Conservation (phyloP, 2,888 invertebrate genomes). For the Eulithis prunata region DNA sequence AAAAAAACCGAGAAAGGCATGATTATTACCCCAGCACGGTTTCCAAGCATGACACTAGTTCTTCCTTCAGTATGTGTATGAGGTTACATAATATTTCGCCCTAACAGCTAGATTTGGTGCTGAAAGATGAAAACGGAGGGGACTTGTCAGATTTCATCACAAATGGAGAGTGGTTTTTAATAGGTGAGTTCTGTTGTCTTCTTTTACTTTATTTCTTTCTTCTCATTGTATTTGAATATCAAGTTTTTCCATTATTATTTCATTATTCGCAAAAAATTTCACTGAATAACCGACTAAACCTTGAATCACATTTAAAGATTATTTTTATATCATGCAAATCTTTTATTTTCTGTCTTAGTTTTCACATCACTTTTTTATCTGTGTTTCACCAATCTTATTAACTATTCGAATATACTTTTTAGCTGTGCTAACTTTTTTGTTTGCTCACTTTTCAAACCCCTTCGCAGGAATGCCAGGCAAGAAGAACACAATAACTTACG, state of each 20-base stretch:
- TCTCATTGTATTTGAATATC: no score
- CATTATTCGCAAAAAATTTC: no score
- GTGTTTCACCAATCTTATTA: no score
- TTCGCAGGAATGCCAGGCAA: constrained; percentile 94
- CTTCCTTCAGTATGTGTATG: constrained; percentile 45
- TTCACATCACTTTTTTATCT: no score
- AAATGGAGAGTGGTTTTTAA: constrained; percentile 99
- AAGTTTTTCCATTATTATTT: neutral
- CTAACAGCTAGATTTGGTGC: constrained; percentile 95
- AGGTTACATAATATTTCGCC: constrained; percentile 53
- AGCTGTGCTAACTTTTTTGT: no score
- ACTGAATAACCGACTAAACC: no score
- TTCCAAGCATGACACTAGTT: constrained; percentile 28
- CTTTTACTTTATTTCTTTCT: neutral
- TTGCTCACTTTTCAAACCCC: constrained; percentile 9
- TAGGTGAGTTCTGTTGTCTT: constrained; percentile 91
- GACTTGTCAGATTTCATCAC: constrained; percentile 98
- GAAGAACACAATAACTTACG: constrained; percentile 95
- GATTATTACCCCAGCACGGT: constrained; percentile 24
- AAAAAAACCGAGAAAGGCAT: constrained; percentile 21
- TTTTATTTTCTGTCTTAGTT: no score
- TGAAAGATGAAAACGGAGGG: constrained; percentile 96
- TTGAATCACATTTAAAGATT: no score
- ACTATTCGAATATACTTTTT: no score
- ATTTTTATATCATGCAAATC: no score